These are phyloP conservation scores for Diaperis boleti DNA, from an alignment of 2,888 invertebrate species.

Conservation along the genomic window DNA sequence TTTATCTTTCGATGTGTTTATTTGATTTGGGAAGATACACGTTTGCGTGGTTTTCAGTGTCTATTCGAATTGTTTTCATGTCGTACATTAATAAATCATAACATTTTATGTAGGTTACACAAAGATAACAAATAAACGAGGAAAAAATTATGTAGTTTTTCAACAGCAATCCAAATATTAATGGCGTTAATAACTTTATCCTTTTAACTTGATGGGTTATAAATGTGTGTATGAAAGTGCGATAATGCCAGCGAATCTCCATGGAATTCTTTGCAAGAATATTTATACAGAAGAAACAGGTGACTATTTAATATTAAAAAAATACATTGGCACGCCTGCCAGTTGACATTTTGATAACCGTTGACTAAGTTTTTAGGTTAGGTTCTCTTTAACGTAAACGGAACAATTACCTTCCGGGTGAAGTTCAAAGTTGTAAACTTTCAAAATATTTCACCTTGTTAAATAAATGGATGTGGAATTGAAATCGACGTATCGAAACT, in stretches of 20 bases:
- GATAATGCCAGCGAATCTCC: too few species aligned
- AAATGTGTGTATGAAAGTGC: too few species aligned
- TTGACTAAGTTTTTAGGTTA: too few species aligned
- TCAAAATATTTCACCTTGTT: neutral
- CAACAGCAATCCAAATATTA: too few species aligned
- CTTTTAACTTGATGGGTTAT: too few species aligned
- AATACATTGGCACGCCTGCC: too few species aligned
- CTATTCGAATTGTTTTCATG: constrained; percentile 4
- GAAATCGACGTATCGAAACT: neutral
- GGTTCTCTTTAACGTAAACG: neutral
- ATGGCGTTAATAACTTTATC: too few species aligned
- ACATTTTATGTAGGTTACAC: neutral
- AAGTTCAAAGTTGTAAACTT: neutral
- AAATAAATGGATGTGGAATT: neutral
- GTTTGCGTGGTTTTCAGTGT: constrained; percentile 1
- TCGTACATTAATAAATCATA: neutral
- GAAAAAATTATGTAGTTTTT: neutral
- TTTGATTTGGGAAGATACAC: constrained; percentile 11
- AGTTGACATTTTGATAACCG: too few species aligned
- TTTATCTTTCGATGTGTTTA: constrained; percentile 2
- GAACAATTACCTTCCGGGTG: neutral
- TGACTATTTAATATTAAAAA: too few species aligned
- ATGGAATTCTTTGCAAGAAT: too few species aligned
- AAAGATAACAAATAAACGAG: constrained; percentile 4
- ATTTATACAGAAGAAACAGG: too few species aligned